A percentile compares a stretch with the other conserved stretches of the same genome.
Evolutionary conservation across 1,140 invertebrate species (phyloP).

Genomic region (Neodiprion fabricii): DNA sequence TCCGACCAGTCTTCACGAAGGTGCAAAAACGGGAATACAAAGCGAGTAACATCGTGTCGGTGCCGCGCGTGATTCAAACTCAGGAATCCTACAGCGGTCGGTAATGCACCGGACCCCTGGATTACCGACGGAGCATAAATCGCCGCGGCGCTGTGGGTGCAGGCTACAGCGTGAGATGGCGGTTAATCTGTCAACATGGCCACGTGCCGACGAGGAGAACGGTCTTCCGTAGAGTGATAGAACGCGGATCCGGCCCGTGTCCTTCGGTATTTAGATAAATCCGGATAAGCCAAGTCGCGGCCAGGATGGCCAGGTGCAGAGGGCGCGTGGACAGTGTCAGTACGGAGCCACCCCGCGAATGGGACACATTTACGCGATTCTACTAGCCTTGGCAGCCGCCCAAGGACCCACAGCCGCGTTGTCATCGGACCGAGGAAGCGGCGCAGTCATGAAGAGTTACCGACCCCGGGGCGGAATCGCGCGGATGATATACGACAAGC

Average conservation of each 20-base stretch:
- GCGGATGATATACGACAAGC: slow-evolving; percentile 73
- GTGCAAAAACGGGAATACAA: no score
- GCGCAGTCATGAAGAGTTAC: slow-evolving; percentile 36
- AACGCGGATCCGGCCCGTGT: slow-evolving; percentile 17
- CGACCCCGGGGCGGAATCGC: slow-evolving; percentile 71
- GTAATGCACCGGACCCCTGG: slow-evolving; percentile 15
- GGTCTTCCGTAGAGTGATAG: slow-evolving; percentile 41
- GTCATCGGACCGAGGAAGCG: background rate
- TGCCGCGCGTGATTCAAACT: background rate
- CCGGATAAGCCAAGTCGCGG: no score
- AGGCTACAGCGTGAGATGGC: slow-evolving; percentile 25
- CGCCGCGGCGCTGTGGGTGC: no score
- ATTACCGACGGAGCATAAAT: slow-evolving; percentile 33
- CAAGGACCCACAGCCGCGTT: background rate
- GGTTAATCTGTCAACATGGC: slow-evolving; percentile 51
- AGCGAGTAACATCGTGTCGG: no score
- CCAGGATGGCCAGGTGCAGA: no score
- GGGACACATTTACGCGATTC: background rate
- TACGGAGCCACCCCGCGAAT: background rate
- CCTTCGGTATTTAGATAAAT: background rate
- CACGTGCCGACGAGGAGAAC: slow-evolving; percentile 43
- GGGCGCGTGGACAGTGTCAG: no score
- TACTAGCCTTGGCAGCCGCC: background rate
- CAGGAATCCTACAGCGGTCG: background rate
- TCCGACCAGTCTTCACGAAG: no score